Base-by-base conservation (phyloP, 2,113 vertebrate species). In the Pristiophorus japonicus region DNA sequence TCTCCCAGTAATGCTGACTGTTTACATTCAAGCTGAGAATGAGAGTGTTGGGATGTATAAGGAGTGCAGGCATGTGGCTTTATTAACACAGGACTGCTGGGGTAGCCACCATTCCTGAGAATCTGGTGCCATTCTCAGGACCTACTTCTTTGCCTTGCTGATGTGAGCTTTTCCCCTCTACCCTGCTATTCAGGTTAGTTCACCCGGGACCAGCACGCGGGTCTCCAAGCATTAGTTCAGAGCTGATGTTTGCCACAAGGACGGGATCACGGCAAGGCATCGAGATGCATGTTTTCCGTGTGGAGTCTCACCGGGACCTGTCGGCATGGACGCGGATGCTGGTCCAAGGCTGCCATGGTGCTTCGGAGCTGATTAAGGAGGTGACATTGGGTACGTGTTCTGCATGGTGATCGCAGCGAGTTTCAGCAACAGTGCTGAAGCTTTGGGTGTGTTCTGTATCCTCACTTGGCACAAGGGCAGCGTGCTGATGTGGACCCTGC, bases 271-370 rank as follows among this genome's bases (percentile, higher is more conserved):
- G 98, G 0, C 98, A 98, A 88, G 99, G 99, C 8, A 98, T 99
- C 45, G 99, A 99, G 97, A 98, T 98, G 96, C 99, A 98, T 84
- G 73, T 99, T 20, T 99, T 99, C 97, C 97, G 98, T 0, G 99
- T 99, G 96, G 99, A 99, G 97, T 99, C 98, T 0, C 99, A 99
- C 97, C 98, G 98, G 96, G 99, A 99, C 96, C 97, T 99, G 96
- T 99, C 99, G 0, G 97, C 98, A 0, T 99, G 99, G 99, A 99
- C 99, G 0, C 97, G 99, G 0, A 97, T 98, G 2, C 97, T 99
- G 0, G 99, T 99, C 38, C 99, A 99, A 97, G 99, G 99, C 11
- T 98, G 98, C 10, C 98, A 99, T 0, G 96, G 97, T 0, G 98
- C 99, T 0, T 98, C 99, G 0, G 98, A 99, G 96, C 97, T 99